A percentile compares a stretch with the other conserved stretches of the same genome.
Evolutionary conservation across 2,797 vertebrate genomes (phyloP).

Genomic region (Rhinophrynus dorsalis): DNA sequence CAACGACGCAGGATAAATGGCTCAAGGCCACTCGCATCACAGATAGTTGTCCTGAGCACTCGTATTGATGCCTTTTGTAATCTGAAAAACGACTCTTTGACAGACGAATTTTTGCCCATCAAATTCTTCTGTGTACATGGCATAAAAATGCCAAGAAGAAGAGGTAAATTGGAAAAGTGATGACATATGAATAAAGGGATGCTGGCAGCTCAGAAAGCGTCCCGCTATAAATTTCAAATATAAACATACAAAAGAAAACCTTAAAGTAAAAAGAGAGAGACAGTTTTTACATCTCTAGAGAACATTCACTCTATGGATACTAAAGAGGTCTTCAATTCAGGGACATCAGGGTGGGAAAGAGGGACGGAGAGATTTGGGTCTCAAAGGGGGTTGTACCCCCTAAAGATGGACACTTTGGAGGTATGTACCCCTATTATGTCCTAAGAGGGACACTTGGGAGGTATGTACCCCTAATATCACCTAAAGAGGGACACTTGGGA

Average conservation of each 20-base stretch:
- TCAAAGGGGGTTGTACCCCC: no score
- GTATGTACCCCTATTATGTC: no score
- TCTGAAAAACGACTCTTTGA: constrained; percentile 25
- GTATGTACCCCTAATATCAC: no score
- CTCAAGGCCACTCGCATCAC: constrained; percentile 41
- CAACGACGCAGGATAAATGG: constrained; percentile 28
- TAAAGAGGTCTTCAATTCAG: no score
- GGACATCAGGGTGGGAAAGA: no score
- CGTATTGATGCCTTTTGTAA: neutral
- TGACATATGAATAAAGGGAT: constrained; percentile 5
- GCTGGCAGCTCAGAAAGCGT: neutral
- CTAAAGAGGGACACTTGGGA: no score
- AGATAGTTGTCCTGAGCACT: constrained; percentile 20
- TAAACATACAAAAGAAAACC: neutral
- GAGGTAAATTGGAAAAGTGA: constrained; percentile 1
- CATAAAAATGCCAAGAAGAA: neutral
- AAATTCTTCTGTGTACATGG: neutral
- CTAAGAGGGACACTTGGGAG: no score
- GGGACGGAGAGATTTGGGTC: no score
- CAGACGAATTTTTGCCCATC: constrained; percentile 15
- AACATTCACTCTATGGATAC: no score
- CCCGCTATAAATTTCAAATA: neutral
- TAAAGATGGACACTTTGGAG: no score
- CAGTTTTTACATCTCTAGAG: no score
- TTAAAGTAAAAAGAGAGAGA: no score